Evolutionary conservation across 2,888 invertebrate genomes (phyloP), one percentile per base, ranked within the genome.

Genomic region (Hyppa rectilinea): DNA sequence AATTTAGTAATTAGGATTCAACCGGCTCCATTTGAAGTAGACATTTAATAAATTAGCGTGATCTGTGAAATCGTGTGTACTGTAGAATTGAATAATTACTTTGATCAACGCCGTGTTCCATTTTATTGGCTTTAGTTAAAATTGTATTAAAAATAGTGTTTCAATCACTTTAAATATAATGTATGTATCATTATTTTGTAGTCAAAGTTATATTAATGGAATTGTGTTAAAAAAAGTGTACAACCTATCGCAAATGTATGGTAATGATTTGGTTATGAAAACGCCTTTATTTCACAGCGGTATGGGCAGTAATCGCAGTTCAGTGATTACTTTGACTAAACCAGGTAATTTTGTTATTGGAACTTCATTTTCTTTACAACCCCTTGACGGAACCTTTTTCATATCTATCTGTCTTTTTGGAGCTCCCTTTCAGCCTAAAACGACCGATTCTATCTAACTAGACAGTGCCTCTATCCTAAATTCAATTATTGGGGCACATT

Each of bases 21-120:
- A 38, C 62, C 31, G 26, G 49, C 2, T 61, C 34, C 36, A 61
- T 83, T 81, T 63, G 59, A 66, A 82, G 45, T 56, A 38, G 45
- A 71, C 50, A 69, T 83, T 76, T 71, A 68, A 81, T 80, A 83
- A 81, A 81, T 73, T 71, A 55, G 26, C 6, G 58, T 55, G 58
- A 80, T 71, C 60, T 67, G 58, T 66, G 63, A 55, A 76, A 76
- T 69, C 31, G 71, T 61, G 50, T 62, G 58, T 68, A 65, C 66
- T 67, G 38, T 70, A 49, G 40, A 68, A 70, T 84, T 69, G 69
- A 78, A 64, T 31, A 56, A 78, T 78, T 65, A 67, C 47, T 78
- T 78, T 56, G 56, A 60, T 65, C 20, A 31, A 59, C 68, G 43
- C 23, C 40, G 45, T 56, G 50, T 52, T 69, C 23, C 53, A 17